These are phyloP conservation scores for Polydrusus pterygomalis DNA, from an alignment of 2,888 invertebrate genomes.

Conservation along the genomic window DNA sequence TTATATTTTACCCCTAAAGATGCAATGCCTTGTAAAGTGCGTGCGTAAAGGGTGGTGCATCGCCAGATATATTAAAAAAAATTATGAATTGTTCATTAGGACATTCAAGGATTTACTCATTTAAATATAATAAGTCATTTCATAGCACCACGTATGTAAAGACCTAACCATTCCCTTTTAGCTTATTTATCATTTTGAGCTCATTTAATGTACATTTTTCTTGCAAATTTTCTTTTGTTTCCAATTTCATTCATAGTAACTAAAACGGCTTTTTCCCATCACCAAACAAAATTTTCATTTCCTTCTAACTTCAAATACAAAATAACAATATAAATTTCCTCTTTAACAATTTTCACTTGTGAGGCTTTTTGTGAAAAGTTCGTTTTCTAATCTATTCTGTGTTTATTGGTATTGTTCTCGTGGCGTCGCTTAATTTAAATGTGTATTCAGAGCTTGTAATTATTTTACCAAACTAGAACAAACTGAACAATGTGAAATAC, in stretches of 20 bases:
- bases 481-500: constrained; percentile 33
- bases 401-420: constrained; percentile 41
- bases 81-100: too few relatives aligned
- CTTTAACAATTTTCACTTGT: constrained; percentile 21
- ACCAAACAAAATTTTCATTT: constrained; percentile 22
- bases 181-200: neutral
- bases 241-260: constrained; percentile 3
- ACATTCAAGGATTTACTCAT: too few relatives aligned
- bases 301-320: constrained; percentile 7
- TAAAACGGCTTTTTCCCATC: constrained; percentile 14
- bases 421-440: constrained; percentile 34
- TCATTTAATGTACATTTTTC: neutral
- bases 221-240: constrained; percentile 9
- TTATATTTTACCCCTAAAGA: too few relatives aligned
- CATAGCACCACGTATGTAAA: too few relatives aligned
- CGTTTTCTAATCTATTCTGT: constrained; percentile 39
- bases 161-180: neutral
- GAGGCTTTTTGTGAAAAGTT: constrained; percentile 37
- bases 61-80: too few relatives aligned
- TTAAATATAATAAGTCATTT: too few relatives aligned
- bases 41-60: too few relatives aligned
- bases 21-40: too few relatives aligned
- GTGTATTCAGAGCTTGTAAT: constrained; percentile 39
- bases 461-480: constrained; percentile 41
- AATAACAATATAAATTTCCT: constrained; percentile 21